These are phyloP conservation scores for Spodoptera frugiperda DNA, from an alignment of 1,140 invertebrate genomes.

Conservation along the genomic window DNA sequence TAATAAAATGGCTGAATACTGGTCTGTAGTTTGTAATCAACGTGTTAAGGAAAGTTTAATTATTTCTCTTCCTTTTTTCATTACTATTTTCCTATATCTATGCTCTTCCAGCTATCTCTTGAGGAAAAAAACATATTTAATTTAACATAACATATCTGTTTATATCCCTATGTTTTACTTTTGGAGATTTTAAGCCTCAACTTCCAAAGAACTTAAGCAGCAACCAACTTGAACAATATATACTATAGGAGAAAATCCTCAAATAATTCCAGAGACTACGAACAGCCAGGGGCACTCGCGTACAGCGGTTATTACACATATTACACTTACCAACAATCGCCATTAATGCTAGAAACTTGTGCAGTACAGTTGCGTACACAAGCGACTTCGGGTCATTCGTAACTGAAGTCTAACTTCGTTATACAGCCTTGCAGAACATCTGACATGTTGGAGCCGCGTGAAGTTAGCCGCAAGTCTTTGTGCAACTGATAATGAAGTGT, in stretches of 20 bases:
- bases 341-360: slow-evolving; percentile 78
- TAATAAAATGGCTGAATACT: too few species aligned
- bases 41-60: too few species aligned
- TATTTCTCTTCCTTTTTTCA: too few species aligned
- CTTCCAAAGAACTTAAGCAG: too few species aligned
- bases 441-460: slow-evolving; percentile 46
- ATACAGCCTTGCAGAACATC: slow-evolving; percentile 5
- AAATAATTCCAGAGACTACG: slow-evolving; percentile 14
- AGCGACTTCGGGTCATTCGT: slow-evolving; percentile 73
- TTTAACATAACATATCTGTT: too few species aligned
- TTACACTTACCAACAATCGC: slow-evolving; percentile 82
- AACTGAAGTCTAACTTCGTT: slow-evolving; percentile 66
- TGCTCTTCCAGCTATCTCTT: too few species aligned
- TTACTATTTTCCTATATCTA: too few species aligned
- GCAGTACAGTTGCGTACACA: slow-evolving; percentile 79
- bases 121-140: too few species aligned
- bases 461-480: slow-evolving; percentile 14
- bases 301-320: slow-evolving; percentile 77
- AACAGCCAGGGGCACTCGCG: slow-evolving; percentile 38
- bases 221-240: too few species aligned
- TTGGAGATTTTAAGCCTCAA: too few species aligned
- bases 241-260: slow-evolving; percentile 15
- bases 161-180: too few species aligned
- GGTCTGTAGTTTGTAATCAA: too few species aligned
- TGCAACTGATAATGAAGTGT: slow-evolving; percentile 23